Evolutionary conservation across 1,140 invertebrate species (phyloP).

Genomic region (Babylonia areolata): DNA sequence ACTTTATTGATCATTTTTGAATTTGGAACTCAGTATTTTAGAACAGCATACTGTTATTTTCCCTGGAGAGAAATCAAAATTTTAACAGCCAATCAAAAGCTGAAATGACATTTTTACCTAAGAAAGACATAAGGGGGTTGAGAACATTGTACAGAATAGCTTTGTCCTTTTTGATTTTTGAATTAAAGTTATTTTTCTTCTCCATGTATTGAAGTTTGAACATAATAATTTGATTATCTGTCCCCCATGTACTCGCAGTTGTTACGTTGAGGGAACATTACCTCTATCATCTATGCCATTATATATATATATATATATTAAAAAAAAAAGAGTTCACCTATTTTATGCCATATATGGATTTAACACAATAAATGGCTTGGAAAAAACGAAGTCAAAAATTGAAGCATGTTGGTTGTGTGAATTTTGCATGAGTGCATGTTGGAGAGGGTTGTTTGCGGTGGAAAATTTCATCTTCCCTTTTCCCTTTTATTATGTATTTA

Average conservation of each 20-base stretch:
- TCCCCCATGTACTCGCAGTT: not conserved
- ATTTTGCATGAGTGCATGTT: not conserved
- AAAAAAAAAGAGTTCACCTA: not conserved
- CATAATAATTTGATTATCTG: too few relatives aligned
- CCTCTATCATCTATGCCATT: not conserved
- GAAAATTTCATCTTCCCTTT: not conserved
- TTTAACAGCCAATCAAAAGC: not conserved
- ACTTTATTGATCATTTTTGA: too few relatives aligned
- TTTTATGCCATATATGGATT: conserved; percentile 21
- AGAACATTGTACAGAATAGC: too few relatives aligned
- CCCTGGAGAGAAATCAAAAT: not conserved
- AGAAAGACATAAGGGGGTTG: too few relatives aligned
- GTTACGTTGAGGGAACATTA: not conserved
- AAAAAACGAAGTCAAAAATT: not conserved
- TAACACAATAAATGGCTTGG: conserved; percentile 22
- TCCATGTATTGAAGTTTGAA: too few relatives aligned
- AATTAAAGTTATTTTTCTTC: too few relatives aligned
- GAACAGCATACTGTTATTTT: too few relatives aligned
- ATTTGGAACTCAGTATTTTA: too few relatives aligned
- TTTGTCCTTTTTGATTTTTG: too few relatives aligned
- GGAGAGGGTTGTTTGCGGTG: too few relatives aligned
- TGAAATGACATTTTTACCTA: too few relatives aligned
- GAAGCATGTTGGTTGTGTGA: not conserved
- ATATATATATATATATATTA: too few relatives aligned
- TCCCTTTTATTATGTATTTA: not conserved